Conservation (phyloP, 2,113 vertebrate species). For the Condylura cristata region DNA sequence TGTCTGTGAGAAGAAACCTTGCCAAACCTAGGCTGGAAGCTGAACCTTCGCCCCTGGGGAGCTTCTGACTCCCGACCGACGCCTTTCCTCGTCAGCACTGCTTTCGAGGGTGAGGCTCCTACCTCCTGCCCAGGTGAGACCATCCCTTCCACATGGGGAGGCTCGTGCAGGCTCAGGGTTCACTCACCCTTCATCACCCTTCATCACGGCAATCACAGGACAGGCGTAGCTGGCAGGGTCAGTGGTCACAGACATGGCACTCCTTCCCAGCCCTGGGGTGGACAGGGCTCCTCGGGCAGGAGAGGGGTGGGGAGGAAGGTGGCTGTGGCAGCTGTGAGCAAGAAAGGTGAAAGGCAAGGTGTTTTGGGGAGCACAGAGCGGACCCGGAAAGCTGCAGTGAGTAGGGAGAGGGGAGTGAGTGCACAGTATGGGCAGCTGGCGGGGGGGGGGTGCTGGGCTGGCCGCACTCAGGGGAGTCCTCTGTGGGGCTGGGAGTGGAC, state of each 20-base stretch:
- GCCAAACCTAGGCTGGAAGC: neutral
- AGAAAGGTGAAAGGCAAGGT: neutral
- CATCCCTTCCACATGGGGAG: neutral
- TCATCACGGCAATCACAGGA: neutral
- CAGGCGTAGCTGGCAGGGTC: neutral
- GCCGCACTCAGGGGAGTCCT: neutral
- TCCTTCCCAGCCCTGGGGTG: conserved; percentile 2
- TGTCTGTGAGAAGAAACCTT: neutral
- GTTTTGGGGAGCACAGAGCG: neutral
- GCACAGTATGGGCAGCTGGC: no score
- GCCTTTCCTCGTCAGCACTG: neutral
- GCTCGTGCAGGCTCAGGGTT: neutral
- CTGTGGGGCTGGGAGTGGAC: no score
- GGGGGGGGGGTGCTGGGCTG: no score
- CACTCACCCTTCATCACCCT: neutral
- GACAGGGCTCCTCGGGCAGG: neutral
- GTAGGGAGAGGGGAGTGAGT: no score
- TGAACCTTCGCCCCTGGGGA: neutral
- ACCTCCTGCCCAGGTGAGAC: neutral
- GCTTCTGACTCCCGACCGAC: no score
- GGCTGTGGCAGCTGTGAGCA: neutral
- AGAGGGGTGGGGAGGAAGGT: neutral
- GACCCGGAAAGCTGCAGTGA: neutral
- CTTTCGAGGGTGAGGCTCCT: neutral
- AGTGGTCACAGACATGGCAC: neutral